These are phyloP conservation scores for Cercopithecus mona DNA, from an alignment of 2,113 vertebrate species.

Conservation along the genomic window DNA sequence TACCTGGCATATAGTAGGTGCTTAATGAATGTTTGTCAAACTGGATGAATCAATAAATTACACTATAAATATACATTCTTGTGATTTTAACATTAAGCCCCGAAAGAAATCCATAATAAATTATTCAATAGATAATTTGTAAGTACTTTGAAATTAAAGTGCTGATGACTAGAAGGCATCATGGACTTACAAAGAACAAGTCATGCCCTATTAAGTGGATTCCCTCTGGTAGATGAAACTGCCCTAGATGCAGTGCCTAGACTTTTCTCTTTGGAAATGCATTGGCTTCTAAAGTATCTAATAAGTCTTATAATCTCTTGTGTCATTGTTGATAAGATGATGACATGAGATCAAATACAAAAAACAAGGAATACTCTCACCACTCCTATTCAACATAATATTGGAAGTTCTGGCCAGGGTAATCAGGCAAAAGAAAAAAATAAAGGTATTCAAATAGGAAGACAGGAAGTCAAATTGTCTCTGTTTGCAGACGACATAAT, in stretches of 20 bases:
- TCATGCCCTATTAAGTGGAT: constrained; percentile 7
- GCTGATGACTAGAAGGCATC: background rate
- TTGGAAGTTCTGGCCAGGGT: no score
- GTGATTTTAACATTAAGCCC: background rate
- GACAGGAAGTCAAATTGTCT: no score
- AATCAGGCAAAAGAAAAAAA: no score
- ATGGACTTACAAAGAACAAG: background rate
- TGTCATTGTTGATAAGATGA: background rate
- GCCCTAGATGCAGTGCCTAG: background rate
- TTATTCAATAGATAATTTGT: constrained; percentile 37
- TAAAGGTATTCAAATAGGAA: no score
- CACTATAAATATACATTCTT: background rate
- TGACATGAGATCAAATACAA: background rate
- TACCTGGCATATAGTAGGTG: background rate
- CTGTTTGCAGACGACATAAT: no score
- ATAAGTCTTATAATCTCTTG: background rate
- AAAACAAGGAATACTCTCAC: background rate
- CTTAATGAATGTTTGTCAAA: constrained; percentile 20
- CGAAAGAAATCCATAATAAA: constrained; percentile 10
- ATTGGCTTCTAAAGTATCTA: background rate
- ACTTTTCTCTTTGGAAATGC: background rate
- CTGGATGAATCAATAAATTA: constrained; percentile 29
- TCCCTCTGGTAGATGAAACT: background rate
- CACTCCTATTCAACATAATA: no score
- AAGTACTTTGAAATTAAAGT: constrained; percentile 53